Percentiles rank a stretch among this genome's conserved stretches.
Conservation (phyloP, 2,797 vertebrate genomes). For the Takifugu ocellatus region DNA sequence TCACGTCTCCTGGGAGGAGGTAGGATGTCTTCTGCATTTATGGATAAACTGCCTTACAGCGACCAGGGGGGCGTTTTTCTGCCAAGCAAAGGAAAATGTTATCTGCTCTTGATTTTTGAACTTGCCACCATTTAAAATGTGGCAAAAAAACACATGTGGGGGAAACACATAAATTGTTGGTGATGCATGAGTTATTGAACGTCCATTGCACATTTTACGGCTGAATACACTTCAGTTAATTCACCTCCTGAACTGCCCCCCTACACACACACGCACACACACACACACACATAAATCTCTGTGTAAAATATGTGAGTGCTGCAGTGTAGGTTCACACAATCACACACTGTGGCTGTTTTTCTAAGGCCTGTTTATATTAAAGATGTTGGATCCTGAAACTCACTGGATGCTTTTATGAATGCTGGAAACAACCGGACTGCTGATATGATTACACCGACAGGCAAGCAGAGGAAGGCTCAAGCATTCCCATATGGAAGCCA, state of each 20-base stretch:
- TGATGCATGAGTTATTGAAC: slow-evolving; percentile 12
- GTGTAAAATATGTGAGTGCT: slow-evolving; percentile 8
- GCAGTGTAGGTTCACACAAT: slow-evolving; percentile 23
- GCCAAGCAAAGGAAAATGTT: not conserved
- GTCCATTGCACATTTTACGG: slow-evolving; percentile 21
- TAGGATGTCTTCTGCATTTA: too few species aligned
- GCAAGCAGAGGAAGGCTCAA: slow-evolving; percentile 66
- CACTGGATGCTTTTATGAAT: slow-evolving; percentile 84
- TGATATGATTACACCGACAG: slow-evolving; percentile 87
- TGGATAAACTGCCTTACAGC: too few species aligned
- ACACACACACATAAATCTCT: slow-evolving; percentile 3
- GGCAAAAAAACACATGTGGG: not conserved
- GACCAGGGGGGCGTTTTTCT: too few species aligned
- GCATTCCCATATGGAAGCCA: slow-evolving; percentile 91
- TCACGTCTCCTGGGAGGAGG: too few species aligned
- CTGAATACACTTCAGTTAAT: slow-evolving; percentile 12
- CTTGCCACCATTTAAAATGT: too few species aligned
- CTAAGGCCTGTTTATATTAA: slow-evolving; percentile 72
- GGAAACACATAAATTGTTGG: slow-evolving; percentile 12
- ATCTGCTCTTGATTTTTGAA: not conserved
- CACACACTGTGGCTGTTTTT: slow-evolving; percentile 58
- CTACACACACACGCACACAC: not conserved
- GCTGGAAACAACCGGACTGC: slow-evolving; percentile 86
- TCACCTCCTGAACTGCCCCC: not conserved
- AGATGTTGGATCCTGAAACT: slow-evolving; percentile 72